A percentile compares a stretch with the other conserved stretches of the same genome.
Evolutionary conservation across 1,140 invertebrate species (phyloP).

Genomic region (Pogonognathellus flavescens): DNA sequence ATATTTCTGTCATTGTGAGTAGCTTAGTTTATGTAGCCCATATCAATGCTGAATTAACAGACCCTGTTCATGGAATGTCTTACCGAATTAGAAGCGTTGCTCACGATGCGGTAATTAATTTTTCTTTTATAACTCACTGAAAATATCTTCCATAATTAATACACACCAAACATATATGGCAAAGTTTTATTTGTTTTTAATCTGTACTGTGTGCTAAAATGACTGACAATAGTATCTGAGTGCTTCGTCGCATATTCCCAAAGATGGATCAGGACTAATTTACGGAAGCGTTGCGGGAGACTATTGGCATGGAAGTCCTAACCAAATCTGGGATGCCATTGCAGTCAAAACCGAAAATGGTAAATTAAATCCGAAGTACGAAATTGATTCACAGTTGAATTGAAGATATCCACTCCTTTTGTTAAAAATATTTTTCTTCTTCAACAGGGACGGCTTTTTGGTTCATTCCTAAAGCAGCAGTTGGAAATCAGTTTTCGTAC

Average conservation of each 20-base stretch:
- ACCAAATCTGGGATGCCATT: constrained; percentile 31
- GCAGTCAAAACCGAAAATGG: neutral
- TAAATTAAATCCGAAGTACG: neutral
- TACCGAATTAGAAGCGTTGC: neutral
- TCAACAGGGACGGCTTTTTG: neutral
- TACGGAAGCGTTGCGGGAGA: constrained; percentile 3
- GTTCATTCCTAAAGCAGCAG: constrained; percentile 8
- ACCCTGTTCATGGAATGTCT: neutral
- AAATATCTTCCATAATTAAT: too few species aligned
- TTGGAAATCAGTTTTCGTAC: constrained; percentile 1
- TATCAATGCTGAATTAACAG: neutral
- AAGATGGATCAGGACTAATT: neutral
- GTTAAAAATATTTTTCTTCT: neutral
- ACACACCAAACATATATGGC: too few species aligned
- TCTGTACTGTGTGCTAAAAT: too few species aligned
- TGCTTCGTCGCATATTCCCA: constrained; percentile 9
- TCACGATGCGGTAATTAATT: constrained; percentile 6
- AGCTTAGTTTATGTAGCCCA: neutral
- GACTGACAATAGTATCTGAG: constrained; percentile 18
- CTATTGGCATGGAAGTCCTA: constrained; percentile 6
- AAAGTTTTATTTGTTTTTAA: too few species aligned
- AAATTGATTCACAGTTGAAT: neutral
- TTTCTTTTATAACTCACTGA: too few species aligned
- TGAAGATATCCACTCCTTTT: too few species aligned
- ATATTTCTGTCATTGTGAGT: too few species aligned